These are phyloP conservation scores for Habrosyne pyritoides DNA, from an alignment of 2,888 invertebrate genomes.

Conservation along the genomic window DNA sequence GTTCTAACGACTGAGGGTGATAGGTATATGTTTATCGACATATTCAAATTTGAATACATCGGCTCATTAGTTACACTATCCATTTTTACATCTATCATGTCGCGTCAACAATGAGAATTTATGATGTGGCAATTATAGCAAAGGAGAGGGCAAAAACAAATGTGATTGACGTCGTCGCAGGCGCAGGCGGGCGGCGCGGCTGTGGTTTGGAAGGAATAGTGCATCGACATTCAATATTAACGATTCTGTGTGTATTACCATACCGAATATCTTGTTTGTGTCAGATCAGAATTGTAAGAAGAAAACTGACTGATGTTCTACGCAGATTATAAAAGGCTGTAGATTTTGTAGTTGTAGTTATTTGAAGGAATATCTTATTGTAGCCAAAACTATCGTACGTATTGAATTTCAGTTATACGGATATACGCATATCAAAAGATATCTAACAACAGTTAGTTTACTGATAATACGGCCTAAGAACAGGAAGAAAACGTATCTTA, in stretches of 20 bases:
- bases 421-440: no score
- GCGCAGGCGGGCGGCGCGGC: neutral
- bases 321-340: no score
- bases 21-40: neutral
- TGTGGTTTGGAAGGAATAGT: neutral
- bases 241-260: neutral
- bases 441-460: no score
- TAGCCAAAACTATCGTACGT: no score
- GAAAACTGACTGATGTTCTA: neutral
- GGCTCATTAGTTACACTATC: slow-evolving; percentile 42
- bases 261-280: neutral
- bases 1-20: neutral
- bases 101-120: slow-evolving; percentile 67
- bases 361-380: no score
- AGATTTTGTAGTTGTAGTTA: no score
- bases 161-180: slow-evolving; percentile 53
- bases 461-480: no score
- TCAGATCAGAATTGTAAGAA: neutral
- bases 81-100: slow-evolving; percentile 64
- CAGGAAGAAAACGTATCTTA: no score
- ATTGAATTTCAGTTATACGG: no score
- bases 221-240: neutral
- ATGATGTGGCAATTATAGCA: slow-evolving; percentile 66
- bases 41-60: slow-evolving; percentile 7
- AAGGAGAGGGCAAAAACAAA: slow-evolving; percentile 48